Base-by-base conservation (phyloP, 2,797 vertebrate genomes). In the Characodon lateralis region DNA sequence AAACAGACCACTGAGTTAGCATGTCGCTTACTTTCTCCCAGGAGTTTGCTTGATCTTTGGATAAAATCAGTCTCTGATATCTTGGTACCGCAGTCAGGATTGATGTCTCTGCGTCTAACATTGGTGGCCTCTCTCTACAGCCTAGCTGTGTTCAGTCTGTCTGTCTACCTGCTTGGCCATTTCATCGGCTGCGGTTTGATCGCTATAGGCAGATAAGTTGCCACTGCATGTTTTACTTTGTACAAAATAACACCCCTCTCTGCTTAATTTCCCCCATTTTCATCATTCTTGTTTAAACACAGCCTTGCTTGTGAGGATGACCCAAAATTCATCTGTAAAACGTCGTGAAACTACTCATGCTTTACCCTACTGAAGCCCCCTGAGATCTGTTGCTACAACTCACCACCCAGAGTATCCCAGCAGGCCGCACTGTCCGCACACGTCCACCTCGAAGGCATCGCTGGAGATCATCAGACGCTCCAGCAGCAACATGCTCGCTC, bases 401-500 rank as follows among this genome's bases (percentile, higher is more conserved):
- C 89, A 99, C 98, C 98, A 99, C 71, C 98, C 98, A 0, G 98
- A 99, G 89, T 99, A 99, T 41, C 98, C 98, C 86, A 99, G 89
- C 90, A 99, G 95, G 79, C 98, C 98, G 61, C 98, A 99, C 89
- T 98, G 96, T 35, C 97, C 98, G 24, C 98, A 99, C 73, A 99
- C 98, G 22, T 99, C 98, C 87, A 99, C 98, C 94, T 99, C 97
- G 56, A 99, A 99, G 78, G 98, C 98, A 26, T 99, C 98, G 5
- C 98, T 99, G 88, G 98, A 99, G 94, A 99, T 99, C 98, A 99
- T 99, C 81, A 99, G 96, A 31, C 98, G 96, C 91, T 99, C 98
- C 87, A 99, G 84, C 24, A 99, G 90, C 56, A 99, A 93, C 98
- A 99, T 99, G 90, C 98, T 99, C 65, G 98, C 98, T 83, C 98